These are phyloP conservation scores for Sphinx pinastri DNA, from an alignment of 2,888 invertebrate genomes.

Conservation along the genomic window DNA sequence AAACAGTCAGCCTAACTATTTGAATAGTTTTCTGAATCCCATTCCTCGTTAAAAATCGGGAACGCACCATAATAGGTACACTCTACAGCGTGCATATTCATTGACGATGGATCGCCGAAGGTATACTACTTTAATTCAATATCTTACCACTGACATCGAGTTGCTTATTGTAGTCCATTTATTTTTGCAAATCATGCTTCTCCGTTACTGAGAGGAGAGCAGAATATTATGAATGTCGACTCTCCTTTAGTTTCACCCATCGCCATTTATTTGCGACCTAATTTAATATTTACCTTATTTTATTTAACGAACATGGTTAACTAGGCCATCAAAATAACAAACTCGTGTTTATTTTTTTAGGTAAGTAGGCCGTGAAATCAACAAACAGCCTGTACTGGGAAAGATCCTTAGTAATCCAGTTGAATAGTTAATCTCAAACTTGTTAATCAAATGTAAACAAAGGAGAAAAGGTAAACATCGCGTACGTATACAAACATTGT, in stretches of 20 bases:
- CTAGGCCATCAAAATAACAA: background rate
- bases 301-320: background rate
- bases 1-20: too few species aligned
- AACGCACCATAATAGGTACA: too few species aligned
- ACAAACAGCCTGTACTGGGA: background rate
- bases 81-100: too few species aligned
- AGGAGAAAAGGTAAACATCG: background rate
- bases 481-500: slow-evolving; percentile 7
- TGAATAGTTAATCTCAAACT: slow-evolving; percentile 10
- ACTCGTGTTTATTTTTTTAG: slow-evolving; percentile 1
- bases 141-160: too few species aligned
- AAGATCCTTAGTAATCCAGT: slow-evolving; percentile 20
- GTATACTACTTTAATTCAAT: too few species aligned
- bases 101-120: too few species aligned
- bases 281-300: background rate
- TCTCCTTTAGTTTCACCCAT: background rate
- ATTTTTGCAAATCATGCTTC: too few species aligned
- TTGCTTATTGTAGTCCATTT: too few species aligned
- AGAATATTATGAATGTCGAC: background rate
- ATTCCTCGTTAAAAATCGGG: too few species aligned
- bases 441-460: slow-evolving; percentile 18
- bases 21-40: too few species aligned
- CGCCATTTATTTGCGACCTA: background rate
- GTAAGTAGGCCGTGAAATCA: background rate
- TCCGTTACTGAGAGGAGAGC: too few species aligned